These are phyloP conservation scores for Noctua fimbriata DNA, from an alignment of 2,888 invertebrate genomes.

Conservation along the genomic window DNA sequence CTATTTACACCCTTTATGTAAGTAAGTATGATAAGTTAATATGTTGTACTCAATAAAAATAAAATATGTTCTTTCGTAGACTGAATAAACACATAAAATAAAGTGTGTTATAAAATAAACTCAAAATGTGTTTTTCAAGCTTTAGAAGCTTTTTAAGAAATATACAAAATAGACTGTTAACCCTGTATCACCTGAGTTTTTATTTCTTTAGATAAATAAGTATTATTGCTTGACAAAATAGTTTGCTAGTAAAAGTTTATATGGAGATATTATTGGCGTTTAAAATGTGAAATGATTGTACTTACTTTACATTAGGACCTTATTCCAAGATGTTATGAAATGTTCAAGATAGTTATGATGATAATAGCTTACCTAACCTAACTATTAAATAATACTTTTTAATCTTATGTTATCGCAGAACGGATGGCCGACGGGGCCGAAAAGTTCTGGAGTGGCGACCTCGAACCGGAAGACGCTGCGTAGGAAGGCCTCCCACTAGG, in stretches of 20 bases:
- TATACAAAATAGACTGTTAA: neutral
- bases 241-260: slow-evolving; percentile 5
- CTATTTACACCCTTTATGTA: neutral
- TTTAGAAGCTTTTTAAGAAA: neutral
- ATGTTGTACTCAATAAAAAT: neutral
- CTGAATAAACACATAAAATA: neutral
- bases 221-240: neutral
- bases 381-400: neutral
- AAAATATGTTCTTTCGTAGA: neutral
- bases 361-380: neutral
- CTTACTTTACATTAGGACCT: neutral
- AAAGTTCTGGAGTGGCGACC: too few species aligned
- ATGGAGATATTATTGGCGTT: neutral
- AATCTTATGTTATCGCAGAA: too few species aligned
- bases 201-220: slow-evolving; percentile 15
- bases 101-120: neutral
- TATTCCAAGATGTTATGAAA: neutral
- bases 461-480: too few species aligned
- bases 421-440: too few species aligned
- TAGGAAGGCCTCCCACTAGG: too few species aligned
- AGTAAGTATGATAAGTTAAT: neutral
- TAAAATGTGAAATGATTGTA: neutral
- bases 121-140: neutral
- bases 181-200: neutral
- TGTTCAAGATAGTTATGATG: neutral